These are phyloP conservation scores for Drosophila lacertosa DNA, from an alignment of 1,140 invertebrate genomes.

Conservation along the genomic window DNA sequence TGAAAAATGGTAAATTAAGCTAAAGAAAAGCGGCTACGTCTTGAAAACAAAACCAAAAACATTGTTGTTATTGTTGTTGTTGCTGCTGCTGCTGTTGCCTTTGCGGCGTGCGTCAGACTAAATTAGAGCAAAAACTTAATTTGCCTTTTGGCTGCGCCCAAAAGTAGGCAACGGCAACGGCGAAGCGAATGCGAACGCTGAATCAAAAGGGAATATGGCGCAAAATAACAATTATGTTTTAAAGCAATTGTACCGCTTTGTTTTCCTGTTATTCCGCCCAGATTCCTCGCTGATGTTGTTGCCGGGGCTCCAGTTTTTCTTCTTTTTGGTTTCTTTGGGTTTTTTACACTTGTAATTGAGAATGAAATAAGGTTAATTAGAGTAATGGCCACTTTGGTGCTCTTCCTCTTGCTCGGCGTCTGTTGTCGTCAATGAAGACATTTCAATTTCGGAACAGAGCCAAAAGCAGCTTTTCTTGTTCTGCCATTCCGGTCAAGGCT, in stretches of 20 bases:
- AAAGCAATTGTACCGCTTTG: conserved; percentile 81
- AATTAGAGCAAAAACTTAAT: conserved; percentile 83
- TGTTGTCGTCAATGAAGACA: conserved; percentile 31
- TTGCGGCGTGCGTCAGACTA: conserved; percentile 70
- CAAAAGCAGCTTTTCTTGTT: conserved; percentile 14
- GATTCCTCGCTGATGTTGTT: conserved; percentile 42
- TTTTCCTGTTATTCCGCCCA: conserved; percentile 36
- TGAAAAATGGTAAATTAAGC: conserved; percentile 83
- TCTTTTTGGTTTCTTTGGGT: conserved; percentile 49
- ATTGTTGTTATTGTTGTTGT: conserved; percentile 58
- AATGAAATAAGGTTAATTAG: conserved; percentile 83
- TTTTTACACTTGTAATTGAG: conserved; percentile 73
- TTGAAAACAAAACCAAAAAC: conserved; percentile 60
- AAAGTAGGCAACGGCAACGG: conserved; percentile 56
- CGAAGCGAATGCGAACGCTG: conserved; percentile 40
- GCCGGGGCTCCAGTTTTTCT: too few species aligned
- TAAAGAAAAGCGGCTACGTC: conserved; percentile 58
- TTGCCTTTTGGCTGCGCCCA: conserved; percentile 73
- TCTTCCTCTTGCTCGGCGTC: conserved; percentile 8
- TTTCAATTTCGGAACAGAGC: conserved; percentile 45
- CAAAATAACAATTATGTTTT: conserved; percentile 83
- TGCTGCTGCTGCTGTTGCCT: conserved; percentile 15
- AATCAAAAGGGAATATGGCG: conserved; percentile 72
- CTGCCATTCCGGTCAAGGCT: conserved; percentile 75
- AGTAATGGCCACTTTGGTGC: conserved; percentile 73